Evolutionary conservation across 1,140 invertebrate genomes (phyloP).

Genomic region (Drosophila nigrodunni): DNA sequence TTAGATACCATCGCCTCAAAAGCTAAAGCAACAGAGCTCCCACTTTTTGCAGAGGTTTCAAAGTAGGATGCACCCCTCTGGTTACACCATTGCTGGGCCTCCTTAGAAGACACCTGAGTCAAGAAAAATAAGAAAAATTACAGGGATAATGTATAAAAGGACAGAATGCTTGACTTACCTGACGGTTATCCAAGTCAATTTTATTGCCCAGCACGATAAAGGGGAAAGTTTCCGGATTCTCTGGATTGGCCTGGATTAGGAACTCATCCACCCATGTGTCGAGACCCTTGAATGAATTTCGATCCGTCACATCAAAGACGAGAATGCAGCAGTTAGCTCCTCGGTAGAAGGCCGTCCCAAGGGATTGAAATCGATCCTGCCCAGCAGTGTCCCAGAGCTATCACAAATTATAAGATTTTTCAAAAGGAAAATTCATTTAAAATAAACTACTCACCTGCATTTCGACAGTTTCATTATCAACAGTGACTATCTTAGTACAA

Average conservation of each 20-base stretch:
- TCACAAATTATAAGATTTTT: neutral
- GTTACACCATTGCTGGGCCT: constrained; percentile 99
- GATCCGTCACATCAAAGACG: constrained; percentile 98
- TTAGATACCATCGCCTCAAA: constrained; percentile 94
- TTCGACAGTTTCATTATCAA: constrained; percentile 97
- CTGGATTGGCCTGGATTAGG: constrained; percentile 97
- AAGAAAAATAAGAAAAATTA: too few relatives aligned
- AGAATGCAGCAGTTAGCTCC: constrained; percentile 99
- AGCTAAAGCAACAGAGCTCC: constrained; percentile 98
- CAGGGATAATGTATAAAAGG: neutral
- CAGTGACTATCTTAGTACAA: constrained; percentile 99
- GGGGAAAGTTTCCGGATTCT: constrained; percentile 99
- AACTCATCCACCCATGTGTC: constrained; percentile 99
- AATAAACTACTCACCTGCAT: constrained; percentile 92
- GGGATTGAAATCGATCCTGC: constrained; percentile 98
- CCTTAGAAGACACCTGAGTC: constrained; percentile 92
- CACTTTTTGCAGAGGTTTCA: constrained; percentile 97
- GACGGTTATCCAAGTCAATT: constrained; percentile 92
- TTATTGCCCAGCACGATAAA: constrained; percentile 99
- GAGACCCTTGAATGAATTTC: constrained; percentile 98
- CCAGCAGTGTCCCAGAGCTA: constrained; percentile 99
- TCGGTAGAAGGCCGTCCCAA: constrained; percentile 99
- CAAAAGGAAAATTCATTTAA: neutral
- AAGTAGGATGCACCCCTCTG: constrained; percentile 91
- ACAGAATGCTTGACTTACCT: constrained; percentile 86